phyloP scores from a whole-genome alignment of 2,113 vertebrate species.

The Jacana jacana region DNA sequence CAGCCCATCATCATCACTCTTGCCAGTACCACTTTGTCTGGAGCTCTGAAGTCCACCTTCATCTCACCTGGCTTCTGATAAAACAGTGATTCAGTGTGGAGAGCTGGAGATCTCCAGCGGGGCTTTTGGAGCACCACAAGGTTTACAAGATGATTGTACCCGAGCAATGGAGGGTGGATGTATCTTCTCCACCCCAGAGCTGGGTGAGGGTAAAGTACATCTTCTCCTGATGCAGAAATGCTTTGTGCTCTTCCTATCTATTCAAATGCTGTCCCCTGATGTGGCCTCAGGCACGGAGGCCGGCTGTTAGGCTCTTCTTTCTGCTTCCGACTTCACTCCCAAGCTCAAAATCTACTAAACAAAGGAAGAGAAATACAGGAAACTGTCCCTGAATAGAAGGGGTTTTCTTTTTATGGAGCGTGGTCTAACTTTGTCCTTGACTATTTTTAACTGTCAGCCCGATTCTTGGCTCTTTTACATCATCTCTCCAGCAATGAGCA shows the following conservation, averaged over 20 bases:
- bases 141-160: neutral
- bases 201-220: neutral
- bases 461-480: neutral
- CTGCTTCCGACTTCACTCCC: neutral
- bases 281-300: neutral
- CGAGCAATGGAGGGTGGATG: fast-evolving
- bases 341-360: neutral
- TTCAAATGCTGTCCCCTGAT: fast-evolving
- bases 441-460: neutral
- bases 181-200: too few species aligned
- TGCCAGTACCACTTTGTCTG: neutral
- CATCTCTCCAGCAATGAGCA: neutral
- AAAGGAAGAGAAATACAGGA: conserved; percentile 49
- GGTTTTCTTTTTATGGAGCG: neutral
- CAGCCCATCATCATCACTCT: neutral
- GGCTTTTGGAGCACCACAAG: neutral
- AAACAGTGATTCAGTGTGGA: neutral
- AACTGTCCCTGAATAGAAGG: neutral
- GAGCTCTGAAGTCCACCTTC: neutral
- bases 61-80: neutral
- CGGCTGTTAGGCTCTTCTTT: neutral
- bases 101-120: neutral
- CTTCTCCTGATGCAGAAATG: fast-evolving
- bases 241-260: neutral
- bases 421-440: neutral